phyloP scores from a whole-genome alignment of 2,888 invertebrate genomes.

The Adela reaumurella region DNA sequence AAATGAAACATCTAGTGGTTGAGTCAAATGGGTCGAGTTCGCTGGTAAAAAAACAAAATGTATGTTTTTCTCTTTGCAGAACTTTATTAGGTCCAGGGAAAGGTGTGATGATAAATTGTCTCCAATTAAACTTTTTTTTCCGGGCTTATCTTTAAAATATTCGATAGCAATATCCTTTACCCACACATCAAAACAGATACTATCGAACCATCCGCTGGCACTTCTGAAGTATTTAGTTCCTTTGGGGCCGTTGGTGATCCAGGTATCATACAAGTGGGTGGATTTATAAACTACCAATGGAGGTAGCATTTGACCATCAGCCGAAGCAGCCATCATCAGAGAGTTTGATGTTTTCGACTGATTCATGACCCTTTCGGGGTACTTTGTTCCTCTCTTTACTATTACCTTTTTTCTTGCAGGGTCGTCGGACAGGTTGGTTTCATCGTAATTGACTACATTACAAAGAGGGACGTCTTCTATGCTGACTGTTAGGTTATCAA shows the following conservation, averaged over 20 bases:
- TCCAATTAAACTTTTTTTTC: conserved; percentile 23
- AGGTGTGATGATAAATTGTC: conserved; percentile 26
- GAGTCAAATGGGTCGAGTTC: conserved; percentile 21
- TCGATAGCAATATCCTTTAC: conserved; percentile 15
- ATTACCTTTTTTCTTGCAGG: conserved; percentile 14
- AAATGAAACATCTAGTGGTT: conserved; percentile 23
- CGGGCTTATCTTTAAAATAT: conserved; percentile 15
- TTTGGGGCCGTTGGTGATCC: conserved; percentile 25
- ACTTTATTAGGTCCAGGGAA: conserved; percentile 15
- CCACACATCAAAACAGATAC: conserved; percentile 21
- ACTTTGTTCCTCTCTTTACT: conserved; percentile 19
- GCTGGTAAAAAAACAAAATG: conserved; percentile 22
- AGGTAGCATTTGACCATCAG: conserved; percentile 23
- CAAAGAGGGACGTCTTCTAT: neutral
- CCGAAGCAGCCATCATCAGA: conserved; percentile 26
- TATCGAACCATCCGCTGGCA: conserved; percentile 26
- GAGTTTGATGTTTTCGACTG: conserved; percentile 20
- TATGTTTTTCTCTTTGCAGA: conserved; percentile 22
- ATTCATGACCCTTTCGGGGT: conserved; percentile 24
- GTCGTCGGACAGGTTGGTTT: conserved; percentile 5
- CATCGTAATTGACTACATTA: conserved; percentile 5
- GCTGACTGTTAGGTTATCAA: conserved; percentile 1
- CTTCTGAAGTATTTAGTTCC: conserved; percentile 24
- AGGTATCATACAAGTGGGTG: conserved; percentile 23
- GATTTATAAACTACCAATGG: conserved; percentile 32